These are phyloP conservation scores for Riparia riparia DNA, from an alignment of 2,113 vertebrate species.

Conservation along the genomic window DNA sequence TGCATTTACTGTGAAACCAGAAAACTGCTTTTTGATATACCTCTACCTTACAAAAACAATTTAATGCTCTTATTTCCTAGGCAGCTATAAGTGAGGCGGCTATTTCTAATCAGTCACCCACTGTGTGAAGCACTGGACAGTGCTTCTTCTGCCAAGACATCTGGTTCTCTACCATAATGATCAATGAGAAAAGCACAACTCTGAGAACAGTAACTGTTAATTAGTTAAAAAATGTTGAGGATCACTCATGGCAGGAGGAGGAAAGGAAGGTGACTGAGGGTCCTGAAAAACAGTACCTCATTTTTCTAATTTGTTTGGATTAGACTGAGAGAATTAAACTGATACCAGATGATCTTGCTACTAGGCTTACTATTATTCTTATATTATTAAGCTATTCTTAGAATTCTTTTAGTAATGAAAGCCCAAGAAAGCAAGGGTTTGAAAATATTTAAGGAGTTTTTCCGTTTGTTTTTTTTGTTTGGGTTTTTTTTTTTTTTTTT, in stretches of 20 bases:
- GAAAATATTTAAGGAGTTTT: conserved; percentile 1
- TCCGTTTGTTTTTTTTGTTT: neutral
- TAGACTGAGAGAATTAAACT: neutral
- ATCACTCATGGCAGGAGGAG: neutral
- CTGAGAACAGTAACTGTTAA: neutral
- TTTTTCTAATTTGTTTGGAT: neutral
- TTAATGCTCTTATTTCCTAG: neutral
- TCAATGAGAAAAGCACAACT: neutral
- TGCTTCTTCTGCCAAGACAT: neutral
- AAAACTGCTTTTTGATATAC: neutral
- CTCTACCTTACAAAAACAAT: neutral
- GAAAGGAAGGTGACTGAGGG: neutral
- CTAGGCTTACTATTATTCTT: neutral
- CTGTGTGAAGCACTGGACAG: neutral
- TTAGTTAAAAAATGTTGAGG: neutral
- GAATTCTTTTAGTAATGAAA: neutral
- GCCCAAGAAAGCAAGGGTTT: neutral
- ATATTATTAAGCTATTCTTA: neutral
- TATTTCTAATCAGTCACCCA: neutral
- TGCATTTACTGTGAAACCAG: neutral
- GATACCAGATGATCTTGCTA: neutral
- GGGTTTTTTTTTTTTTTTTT: conserved; percentile 36
- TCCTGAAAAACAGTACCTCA: neutral
- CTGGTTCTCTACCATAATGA: neutral
- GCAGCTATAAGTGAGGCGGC: neutral